Base-by-base conservation (phyloP, 1,140 invertebrate genomes). In the Hylyphantes graminicola region DNA sequence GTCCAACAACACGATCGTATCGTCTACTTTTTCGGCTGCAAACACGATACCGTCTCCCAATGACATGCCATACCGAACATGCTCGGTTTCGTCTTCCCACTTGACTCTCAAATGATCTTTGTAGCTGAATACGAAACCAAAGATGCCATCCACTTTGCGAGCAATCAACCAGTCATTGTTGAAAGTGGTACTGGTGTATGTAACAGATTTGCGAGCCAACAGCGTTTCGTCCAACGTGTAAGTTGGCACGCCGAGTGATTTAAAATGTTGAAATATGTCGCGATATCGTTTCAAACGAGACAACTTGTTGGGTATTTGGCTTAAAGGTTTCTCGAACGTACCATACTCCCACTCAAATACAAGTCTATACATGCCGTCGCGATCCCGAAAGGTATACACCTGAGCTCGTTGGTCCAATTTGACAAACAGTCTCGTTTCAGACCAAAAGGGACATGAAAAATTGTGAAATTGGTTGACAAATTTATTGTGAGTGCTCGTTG, bases 41-140 rank as follows among this genome's bases (percentile, higher is more conserved):
- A 79, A 79, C 4, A 68, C 53, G n/a, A 79, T 68, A 12, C 76
- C 76, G 21, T 79, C 65, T 9, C 76, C 76, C 53, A 79, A n/a
- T 1, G 51, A 48, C 2, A 55, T 48, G 2, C 8, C 53, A 48
- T 50, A 4, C 15, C 10, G 10, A n/a, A 54, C 12, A 11, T 8
- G 17, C 7, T 21, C 51, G n/a, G 17, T 7, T 19, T 78, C 3
- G n/a, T 13, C 63, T 68, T 68, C 76, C 76, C 76, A 79, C 57
- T 68, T 79, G 55, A 68, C 63, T 35, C 57, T 57, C 8, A 79
- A 15, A 15, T 57, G 13, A 68, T 79, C 19, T 0, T 9, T 9
- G 48, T 35, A 79, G 11, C 76, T 79, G 7, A 48, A 68, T 0
- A 79, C 64, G 3, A 79, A 55, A 8, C 76, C 76, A 68, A 79